Evolutionary conservation across 2,113 vertebrate species (phyloP).

Genomic region (Bothrops jararaca): DNA sequence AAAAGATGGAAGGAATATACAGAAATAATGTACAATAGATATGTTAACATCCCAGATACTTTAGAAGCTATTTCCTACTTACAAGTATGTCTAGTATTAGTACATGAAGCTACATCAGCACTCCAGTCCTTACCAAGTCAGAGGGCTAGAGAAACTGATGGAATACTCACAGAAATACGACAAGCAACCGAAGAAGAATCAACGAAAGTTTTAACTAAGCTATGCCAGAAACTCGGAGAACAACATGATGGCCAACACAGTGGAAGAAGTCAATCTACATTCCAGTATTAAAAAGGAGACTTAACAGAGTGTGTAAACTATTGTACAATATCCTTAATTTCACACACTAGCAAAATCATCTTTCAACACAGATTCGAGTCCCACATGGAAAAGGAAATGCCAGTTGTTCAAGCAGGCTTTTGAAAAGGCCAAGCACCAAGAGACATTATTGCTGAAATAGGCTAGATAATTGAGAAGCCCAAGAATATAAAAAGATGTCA

Average conservation of each 20-base stretch:
- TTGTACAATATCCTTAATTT: background rate
- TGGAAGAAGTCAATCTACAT: background rate
- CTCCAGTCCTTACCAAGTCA: background rate
- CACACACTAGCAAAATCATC: background rate
- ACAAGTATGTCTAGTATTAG: background rate
- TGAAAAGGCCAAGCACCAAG: background rate
- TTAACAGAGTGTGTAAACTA: background rate
- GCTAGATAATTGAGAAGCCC: background rate
- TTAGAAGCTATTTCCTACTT: background rate
- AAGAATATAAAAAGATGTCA: too few relatives aligned
- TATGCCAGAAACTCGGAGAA: background rate
- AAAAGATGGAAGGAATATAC: background rate
- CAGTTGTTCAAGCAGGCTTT: background rate
- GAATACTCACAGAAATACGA: background rate
- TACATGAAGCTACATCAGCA: background rate
- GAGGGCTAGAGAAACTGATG: background rate
- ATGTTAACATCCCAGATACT: background rate
- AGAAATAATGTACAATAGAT: background rate
- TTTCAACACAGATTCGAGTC: background rate
- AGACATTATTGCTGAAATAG: background rate
- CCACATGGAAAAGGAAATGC: background rate
- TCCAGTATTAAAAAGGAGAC: background rate
- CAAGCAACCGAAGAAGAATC: background rate
- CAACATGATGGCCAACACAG: background rate
- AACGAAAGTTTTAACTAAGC: background rate